These are phyloP conservation scores for Chaetura pelagica DNA, from an alignment of 2,113 vertebrate genomes.

Conservation along the genomic window DNA sequence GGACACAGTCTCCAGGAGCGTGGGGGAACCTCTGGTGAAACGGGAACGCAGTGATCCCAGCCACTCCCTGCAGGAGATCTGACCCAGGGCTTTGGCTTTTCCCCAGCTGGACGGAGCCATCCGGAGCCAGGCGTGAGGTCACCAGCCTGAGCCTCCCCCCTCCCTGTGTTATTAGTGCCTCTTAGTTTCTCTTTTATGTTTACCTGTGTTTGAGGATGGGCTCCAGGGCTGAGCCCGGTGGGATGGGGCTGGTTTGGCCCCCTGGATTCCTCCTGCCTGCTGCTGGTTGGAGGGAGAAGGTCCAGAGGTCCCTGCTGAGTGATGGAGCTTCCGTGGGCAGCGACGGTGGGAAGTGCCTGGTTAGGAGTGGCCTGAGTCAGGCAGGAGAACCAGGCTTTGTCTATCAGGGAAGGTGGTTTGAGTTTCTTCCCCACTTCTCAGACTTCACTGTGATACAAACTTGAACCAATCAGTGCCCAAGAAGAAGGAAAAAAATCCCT, in stretches of 20 bases:
- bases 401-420: conserved; percentile 16
- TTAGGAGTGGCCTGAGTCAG: neutral
- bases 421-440: conserved; percentile 42
- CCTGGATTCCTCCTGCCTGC: neutral
- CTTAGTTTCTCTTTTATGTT: conserved; percentile 42
- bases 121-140: neutral
- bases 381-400: neutral
- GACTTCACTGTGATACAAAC: conserved; percentile 72
- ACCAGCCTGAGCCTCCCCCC: neutral
- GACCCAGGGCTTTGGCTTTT: neutral
- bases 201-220: conserved; percentile 31
- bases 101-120: neutral
- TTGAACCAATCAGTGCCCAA: conserved; percentile 68
- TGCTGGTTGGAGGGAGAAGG: neutral
- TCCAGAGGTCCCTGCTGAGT: neutral
- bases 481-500: neutral
- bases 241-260: fast-evolving
- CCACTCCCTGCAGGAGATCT: conserved; percentile 92
- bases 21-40: conserved; percentile 89
- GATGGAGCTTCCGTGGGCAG: neutral
- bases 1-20: conserved; percentile 57
- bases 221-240: neutral
- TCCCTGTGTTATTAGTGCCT: conserved; percentile 63
- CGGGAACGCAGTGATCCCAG: conserved; percentile 88
- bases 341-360: neutral